These are phyloP conservation scores for Rhinichthys klamathensis DNA, from an alignment of 2,113 vertebrate genomes.

Conservation along the genomic window DNA sequence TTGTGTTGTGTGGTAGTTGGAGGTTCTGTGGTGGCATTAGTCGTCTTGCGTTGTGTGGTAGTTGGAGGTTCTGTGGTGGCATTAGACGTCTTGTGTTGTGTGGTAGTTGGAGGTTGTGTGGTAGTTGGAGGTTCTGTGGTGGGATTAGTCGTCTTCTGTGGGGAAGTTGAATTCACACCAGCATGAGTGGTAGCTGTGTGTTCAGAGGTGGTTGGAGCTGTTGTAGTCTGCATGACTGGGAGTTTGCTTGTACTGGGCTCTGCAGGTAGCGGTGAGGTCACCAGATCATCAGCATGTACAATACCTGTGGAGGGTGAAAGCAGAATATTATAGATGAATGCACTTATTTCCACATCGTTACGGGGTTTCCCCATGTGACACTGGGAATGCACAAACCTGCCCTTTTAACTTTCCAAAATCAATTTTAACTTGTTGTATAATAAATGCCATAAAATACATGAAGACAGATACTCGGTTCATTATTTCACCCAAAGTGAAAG, in stretches of 20 bases:
- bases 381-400: not conserved
- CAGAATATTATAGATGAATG: not conserved
- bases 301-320: conserved; percentile 23
- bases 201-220: not conserved
- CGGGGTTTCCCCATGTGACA: not conserved
- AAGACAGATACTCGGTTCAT: not conserved
- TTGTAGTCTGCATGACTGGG: not conserved
- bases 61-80: not conserved
- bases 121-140: too few relatives aligned
- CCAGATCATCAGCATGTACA: conserved; percentile 22
- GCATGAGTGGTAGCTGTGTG: too few relatives aligned
- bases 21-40: not conserved
- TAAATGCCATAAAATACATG: not conserved
- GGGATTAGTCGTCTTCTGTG: not conserved
- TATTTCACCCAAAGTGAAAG: not conserved
- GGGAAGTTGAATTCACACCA: not conserved
- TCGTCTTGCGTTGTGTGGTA: not conserved
- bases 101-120: not conserved
- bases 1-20: conserved; percentile 36
- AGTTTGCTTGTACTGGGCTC: not conserved
- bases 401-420: not conserved
- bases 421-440: not conserved
- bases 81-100: not conserved
- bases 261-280: not conserved
- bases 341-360: not conserved